phyloP scores from a whole-genome alignment of 2,888 invertebrate genomes.

The Xestobium rufovillosum region DNA sequence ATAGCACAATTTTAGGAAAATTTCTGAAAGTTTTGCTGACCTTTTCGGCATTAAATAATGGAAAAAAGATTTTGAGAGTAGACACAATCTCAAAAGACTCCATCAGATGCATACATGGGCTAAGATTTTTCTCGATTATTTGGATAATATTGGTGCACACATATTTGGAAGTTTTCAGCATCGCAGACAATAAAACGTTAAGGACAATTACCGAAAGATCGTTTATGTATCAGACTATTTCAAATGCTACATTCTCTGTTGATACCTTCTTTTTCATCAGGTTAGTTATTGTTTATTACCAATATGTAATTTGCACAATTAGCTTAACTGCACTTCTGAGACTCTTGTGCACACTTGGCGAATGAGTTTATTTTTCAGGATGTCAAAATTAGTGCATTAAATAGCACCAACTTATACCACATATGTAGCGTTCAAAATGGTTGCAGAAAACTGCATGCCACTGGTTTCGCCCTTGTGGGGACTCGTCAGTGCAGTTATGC shows the following conservation, averaged over 20 bases:
- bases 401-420: too few species aligned
- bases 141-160: constrained; percentile 85
- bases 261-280: constrained; percentile 84
- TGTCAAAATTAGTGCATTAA: too few species aligned
- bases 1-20: constrained; percentile 43
- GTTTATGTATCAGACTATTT: constrained; percentile 73
- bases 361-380: too few species aligned
- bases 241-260: constrained; percentile 79
- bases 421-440: too few species aligned
- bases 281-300: constrained; percentile 40
- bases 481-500: too few species aligned
- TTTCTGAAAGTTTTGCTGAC: constrained; percentile 58
- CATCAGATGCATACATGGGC: constrained; percentile 68
- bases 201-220: constrained; percentile 66
- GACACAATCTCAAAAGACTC: constrained; percentile 58
- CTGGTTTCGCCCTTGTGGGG: too few species aligned
- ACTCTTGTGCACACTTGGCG: too few species aligned
- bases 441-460: too few species aligned
- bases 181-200: constrained; percentile 66
- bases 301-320: too few species aligned
- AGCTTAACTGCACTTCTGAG: too few species aligned
- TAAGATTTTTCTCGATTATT: constrained; percentile 67
- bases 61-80: constrained; percentile 65
- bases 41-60: constrained; percentile 69
- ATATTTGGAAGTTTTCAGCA: constrained; percentile 71